Evolutionary conservation across 2,113 vertebrate species (phyloP), one percentile per base, ranked within the genome.

Genomic region (Dipodomys spectabilis): DNA sequence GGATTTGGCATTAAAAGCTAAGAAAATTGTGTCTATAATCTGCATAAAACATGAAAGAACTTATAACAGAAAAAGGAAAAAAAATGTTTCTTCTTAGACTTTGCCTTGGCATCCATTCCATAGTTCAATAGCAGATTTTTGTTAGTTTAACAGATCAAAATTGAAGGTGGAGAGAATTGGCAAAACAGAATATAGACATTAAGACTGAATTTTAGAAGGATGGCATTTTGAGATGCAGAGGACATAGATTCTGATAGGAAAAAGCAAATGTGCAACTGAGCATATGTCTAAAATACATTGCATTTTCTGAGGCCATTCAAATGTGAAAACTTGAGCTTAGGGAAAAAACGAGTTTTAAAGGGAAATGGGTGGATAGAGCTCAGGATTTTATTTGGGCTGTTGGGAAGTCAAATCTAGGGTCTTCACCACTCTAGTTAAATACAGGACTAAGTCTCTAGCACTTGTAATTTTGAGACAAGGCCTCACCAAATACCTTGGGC

Each of bases 141-240:
- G 25, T 91, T 83, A 94, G 7, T 20, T 94, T 86, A 85, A 27
- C 0, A 73, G 35, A 90, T 77, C 30, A 95, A 82, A 90, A 57
- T 22, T 65, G 32, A 32, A 2, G 7, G 11, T 69, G 19, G 8
- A 8, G 8, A 86, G 7, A 23, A 65, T 30, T 87, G 49, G 32
- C 15, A 95, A 93, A 71, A 28, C 35, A 73, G 93, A 45, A 60
- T 32, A 84, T 69, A 25, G 49, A 35, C 77, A 71, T 28, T 74
- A 78, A 84, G 2, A 71, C 75, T 23, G 35, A 35, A 0, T 57
- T 23, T 72, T 75, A n/a, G 16, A 82, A 78, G 27, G 5, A 49
- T 77, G 6, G 4, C 15, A 57, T 75, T 53, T 79, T 81, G 53
- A 49, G 44, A 53, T 77, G 10, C 5, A 22, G 73, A 84, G n/a